Evolutionary conservation across 2,113 vertebrate species (phyloP).

Genomic region (Stegastes partitus): DNA sequence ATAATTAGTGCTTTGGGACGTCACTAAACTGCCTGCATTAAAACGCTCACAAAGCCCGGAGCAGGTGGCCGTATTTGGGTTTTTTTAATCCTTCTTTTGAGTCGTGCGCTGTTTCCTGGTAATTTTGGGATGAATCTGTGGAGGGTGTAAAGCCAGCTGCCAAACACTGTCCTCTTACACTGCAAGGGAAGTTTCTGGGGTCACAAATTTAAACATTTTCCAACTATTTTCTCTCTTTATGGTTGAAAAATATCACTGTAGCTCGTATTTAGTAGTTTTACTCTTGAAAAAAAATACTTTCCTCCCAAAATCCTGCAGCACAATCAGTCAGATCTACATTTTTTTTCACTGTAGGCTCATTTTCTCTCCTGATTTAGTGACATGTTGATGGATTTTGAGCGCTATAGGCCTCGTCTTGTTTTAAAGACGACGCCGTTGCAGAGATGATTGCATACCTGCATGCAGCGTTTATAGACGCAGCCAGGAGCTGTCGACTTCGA

Average conservation of each 20-base stretch:
- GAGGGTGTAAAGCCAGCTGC: too few relatives aligned
- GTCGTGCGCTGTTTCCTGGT: not conserved
- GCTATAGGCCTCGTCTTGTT: slow-evolving; percentile 2
- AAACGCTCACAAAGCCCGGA: slow-evolving; percentile 47
- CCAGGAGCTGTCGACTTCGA: slow-evolving; percentile 29
- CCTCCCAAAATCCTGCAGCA: too few relatives aligned
- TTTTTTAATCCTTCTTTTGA: not conserved
- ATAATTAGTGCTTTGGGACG: slow-evolving; percentile 78
- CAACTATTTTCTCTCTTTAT: too few relatives aligned
- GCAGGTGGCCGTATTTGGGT: slow-evolving; percentile 63
- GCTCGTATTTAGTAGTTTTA: too few relatives aligned
- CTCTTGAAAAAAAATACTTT: too few relatives aligned
- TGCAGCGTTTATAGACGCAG: slow-evolving; percentile 20
- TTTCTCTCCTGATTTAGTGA: not conserved
- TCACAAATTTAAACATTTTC: too few relatives aligned
- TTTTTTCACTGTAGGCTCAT: not conserved
- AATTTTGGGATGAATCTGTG: not conserved
- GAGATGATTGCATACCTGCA: slow-evolving; percentile 30
- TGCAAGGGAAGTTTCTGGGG: not conserved
- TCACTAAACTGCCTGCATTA: slow-evolving; percentile 47
- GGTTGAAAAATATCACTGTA: too few relatives aligned
- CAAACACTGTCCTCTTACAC: not conserved
- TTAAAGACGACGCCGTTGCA: not conserved
- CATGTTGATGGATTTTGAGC: slow-evolving; percentile 9
- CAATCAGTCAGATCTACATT: too few relatives aligned